phyloP scores from a whole-genome alignment of 1,140 invertebrate genomes.

The Drosophila sucinea region DNA sequence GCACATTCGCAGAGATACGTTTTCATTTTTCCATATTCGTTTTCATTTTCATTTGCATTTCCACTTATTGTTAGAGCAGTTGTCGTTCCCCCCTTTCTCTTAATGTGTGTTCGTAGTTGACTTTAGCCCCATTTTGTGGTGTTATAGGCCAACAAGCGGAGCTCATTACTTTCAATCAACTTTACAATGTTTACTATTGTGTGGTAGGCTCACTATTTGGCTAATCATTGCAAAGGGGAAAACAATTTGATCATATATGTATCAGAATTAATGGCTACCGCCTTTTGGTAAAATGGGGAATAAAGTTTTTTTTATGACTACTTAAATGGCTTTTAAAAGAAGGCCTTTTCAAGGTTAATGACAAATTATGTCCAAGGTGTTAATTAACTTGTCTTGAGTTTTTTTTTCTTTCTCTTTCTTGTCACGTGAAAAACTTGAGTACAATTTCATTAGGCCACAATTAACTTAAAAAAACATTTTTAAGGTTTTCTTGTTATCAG shows the following conservation, averaged over 20 bases:
- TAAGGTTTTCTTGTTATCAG: not conserved
- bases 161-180: conserved; percentile 65
- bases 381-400: not conserved
- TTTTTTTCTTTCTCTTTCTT: not conserved
- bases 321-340: not conserved
- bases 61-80: conserved; percentile 14
- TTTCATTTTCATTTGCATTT: conserved; percentile 49
- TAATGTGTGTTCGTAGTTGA: conserved; percentile 25
- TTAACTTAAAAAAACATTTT: not conserved
- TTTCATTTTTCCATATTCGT: conserved; percentile 46
- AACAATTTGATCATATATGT: not conserved
- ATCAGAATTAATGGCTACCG: not conserved
- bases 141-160: conserved; percentile 45
- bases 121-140: conserved; percentile 49
- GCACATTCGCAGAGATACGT: conserved; percentile 15
- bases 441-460: too few relatives aligned
- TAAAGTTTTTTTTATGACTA: not conserved
- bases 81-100: conserved; percentile 32
- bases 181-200: conserved; percentile 45
- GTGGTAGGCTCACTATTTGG: conserved; percentile 25
- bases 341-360: conserved; percentile 4
- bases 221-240: not conserved
- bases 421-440: not conserved
- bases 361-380: conserved; percentile 5
- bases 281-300: not conserved